Conservation (phyloP, 2,888 invertebrate genomes). For the Octonoba sinensis region DNA sequence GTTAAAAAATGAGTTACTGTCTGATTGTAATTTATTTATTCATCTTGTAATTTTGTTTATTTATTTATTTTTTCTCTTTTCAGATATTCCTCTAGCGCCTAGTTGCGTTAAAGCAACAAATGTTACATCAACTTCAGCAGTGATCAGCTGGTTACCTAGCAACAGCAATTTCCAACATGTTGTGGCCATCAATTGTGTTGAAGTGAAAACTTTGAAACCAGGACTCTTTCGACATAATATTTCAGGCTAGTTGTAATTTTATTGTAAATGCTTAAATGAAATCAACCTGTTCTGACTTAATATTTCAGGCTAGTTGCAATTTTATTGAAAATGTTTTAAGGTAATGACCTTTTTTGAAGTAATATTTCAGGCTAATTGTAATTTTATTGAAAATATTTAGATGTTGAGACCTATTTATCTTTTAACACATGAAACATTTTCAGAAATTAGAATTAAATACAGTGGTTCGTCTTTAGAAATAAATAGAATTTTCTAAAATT, state of each 20-base stretch:
- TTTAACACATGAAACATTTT: background rate
- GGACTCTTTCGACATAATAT: conserved; percentile 92
- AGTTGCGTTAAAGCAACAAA: conserved; percentile 93
- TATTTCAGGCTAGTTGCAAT: conserved; percentile 78
- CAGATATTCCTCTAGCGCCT: conserved; percentile 93
- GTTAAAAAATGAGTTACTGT: background rate
- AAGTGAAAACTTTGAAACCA: conserved; percentile 93
- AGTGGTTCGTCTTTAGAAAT: too few relatives aligned
- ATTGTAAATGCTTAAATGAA: too few relatives aligned
- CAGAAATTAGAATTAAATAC: too few relatives aligned
- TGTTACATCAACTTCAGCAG: conserved; percentile 91
- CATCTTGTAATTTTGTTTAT: background rate
- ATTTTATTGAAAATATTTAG: too few relatives aligned
- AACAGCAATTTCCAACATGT: conserved; percentile 99
- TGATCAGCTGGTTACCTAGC: conserved; percentile 97
- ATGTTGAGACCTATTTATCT: background rate
- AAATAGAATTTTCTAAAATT: background rate
- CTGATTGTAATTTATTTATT: background rate
- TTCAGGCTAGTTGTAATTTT: conserved; percentile 75
- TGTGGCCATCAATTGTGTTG: conserved; percentile 97
- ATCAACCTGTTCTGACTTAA: conserved; percentile 88
- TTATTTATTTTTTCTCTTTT: conserved; percentile 45
- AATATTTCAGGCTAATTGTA: conserved; percentile 81
- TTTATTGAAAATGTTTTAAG: too few relatives aligned
- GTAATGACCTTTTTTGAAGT: conserved; percentile 82